These are phyloP conservation scores for Tipula vernalis DNA, from an alignment of 2,888 invertebrate species.

Conservation along the genomic window DNA sequence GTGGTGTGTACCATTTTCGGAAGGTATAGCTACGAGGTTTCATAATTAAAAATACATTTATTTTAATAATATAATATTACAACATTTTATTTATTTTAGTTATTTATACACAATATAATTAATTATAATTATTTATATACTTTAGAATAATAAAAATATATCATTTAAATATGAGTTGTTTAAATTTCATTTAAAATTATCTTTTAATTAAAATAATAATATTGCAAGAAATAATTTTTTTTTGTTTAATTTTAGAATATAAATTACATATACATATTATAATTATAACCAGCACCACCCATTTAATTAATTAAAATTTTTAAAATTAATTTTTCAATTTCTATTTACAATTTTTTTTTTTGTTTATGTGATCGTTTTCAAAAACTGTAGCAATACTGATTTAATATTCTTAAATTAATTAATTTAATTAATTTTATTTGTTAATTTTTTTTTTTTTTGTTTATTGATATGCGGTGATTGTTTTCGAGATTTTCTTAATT, in stretches of 20 bases:
- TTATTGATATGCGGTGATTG: neutral
- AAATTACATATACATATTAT: neutral
- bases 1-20: too few species aligned
- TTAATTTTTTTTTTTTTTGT: neutral
- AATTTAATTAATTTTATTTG: neutral
- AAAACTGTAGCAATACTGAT: neutral
- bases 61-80: neutral
- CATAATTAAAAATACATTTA: neutral
- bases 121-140: neutral
- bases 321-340: neutral
- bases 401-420: neutral
- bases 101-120: neutral
- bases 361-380: neutral
- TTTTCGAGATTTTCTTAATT: neutral
- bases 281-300: neutral
- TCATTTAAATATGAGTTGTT: neutral
- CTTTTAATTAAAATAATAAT: neutral
- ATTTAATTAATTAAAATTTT: neutral
- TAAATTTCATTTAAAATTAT: neutral
- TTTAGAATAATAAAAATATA: neutral
- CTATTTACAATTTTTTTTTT: neutral
- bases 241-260: neutral
- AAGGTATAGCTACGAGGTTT: too few species aligned
- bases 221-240: neutral
- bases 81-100: neutral